Evolutionary conservation across 2,888 invertebrate species (phyloP).

Genomic region (Ophraella communa): DNA sequence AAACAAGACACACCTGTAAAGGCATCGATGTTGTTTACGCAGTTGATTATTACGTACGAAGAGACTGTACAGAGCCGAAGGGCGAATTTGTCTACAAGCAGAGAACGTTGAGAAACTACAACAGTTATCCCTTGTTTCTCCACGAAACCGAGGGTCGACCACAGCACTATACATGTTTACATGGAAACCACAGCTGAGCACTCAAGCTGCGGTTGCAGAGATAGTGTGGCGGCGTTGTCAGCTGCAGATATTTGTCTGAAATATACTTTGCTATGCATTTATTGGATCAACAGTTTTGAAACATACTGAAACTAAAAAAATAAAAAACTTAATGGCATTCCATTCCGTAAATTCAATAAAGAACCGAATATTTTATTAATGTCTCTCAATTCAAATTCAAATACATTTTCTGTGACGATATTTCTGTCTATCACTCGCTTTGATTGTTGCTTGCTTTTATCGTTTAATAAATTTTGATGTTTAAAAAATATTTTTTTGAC

Average conservation of each 20-base stretch:
- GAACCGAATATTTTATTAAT: no score
- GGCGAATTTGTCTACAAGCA: slow-evolving; percentile 48
- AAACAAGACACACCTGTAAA: slow-evolving; percentile 6
- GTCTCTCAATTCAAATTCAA: no score
- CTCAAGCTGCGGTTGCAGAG: slow-evolving; percentile 45
- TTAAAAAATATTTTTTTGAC: no score
- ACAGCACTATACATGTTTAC: slow-evolving; percentile 58
- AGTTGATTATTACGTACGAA: slow-evolving; percentile 52
- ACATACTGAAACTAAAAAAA: no score
- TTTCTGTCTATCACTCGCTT: no score
- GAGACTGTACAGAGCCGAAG: slow-evolving; percentile 39
- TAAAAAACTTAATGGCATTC: no score
- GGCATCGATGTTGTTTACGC: slow-evolving; percentile 48
- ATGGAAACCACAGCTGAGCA: slow-evolving; percentile 55
- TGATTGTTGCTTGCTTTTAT: no score
- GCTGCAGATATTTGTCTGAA: background rate
- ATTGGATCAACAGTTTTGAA: no score
- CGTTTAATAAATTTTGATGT: no score
- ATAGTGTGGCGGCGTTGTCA: slow-evolving; percentile 21
- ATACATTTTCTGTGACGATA: no score
- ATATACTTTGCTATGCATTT: background rate
- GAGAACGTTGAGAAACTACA: slow-evolving; percentile 21
- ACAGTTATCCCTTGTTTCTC: slow-evolving; percentile 51
- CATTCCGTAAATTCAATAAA: no score
- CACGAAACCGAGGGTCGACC: slow-evolving; percentile 51